Evolutionary conservation across 2,797 vertebrate genomes (phyloP).

Genomic region (Mus caroli): DNA sequence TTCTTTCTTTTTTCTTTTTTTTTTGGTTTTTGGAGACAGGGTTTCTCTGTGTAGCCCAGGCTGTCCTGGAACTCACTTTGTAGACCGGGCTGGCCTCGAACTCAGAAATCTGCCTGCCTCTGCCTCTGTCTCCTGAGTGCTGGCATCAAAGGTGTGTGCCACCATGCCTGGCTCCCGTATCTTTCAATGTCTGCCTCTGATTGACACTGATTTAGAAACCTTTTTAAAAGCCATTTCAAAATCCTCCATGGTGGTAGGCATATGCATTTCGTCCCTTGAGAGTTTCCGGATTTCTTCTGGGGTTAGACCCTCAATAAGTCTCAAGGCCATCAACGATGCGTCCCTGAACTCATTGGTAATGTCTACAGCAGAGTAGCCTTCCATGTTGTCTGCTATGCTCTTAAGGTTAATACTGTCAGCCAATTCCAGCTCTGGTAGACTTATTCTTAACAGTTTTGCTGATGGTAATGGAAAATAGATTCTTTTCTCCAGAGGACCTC

Average conservation of each 20-base stretch:
- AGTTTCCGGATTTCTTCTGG: conserved; percentile 99
- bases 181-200: conserved; percentile 97
- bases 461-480: conserved; percentile 34
- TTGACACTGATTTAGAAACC: conserved; percentile 96
- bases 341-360: conserved; percentile 99
- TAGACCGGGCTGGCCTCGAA: no score
- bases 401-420: conserved; percentile 94
- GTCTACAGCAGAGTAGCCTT: conserved; percentile 98
- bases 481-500: no score
- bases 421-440: conserved; percentile 96
- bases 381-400: conserved; percentile 97
- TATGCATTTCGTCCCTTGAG: conserved; percentile 98
- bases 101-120: no score
- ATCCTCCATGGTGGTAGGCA: conserved; percentile 99
- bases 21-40: no score
- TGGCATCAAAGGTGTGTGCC: no score
- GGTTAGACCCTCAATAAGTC: conserved; percentile 96
- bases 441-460: conserved; percentile 94
- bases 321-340: conserved; percentile 99
- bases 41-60: no score
- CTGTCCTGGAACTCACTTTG: no score
- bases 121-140: no score
- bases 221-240: conserved; percentile 97
- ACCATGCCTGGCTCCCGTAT: conserved; percentile 83
- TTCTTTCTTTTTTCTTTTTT: no score